Evolutionary conservation across 2,113 vertebrate genomes (phyloP), one percentile per base, ranked within the genome.

Genomic region (Microcebus jonahi): DNA sequence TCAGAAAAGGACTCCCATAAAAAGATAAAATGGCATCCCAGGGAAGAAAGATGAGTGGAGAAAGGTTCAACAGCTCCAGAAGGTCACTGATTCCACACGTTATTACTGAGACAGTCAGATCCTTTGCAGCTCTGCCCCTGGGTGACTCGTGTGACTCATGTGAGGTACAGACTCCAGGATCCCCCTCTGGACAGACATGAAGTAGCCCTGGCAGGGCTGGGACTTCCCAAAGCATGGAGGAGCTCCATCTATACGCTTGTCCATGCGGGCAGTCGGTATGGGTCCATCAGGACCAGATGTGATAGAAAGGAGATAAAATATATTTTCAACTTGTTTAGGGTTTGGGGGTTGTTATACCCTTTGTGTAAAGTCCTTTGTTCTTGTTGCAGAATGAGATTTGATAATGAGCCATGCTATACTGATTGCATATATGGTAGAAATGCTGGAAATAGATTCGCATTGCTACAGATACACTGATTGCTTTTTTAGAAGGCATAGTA

Each of bases 341-440:
- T 50, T 80, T 80, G 17, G 31, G 31, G 5, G 6, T 61, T 81
- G 36, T 48, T 25, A 21, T 63, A 36, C 1, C 29, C 31, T 75
- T 71, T 90, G 14, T 39, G 0, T 88, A 48, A 90, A 15, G 63
- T 5, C n/a, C 31, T 48, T 84, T 80, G 7, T 61, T 95, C 59
- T 91, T 77, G 34, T 87, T 76, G 21, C 23, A 59, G 39, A 31
- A 36, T 4, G 65, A 20, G n/a, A 27, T 21, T 65, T 57, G 27
- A 27, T 61, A 88, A 50, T 48, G 68, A 88, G 1, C 45, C 31
- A 55, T 82, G 29, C 45, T 57, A 15, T 57, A 8, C n/a, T 88
- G 50, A 88, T 70, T 70, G 15, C 48, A 39, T 84, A 57, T 70
- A 50, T 83, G 71, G 10, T 94, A 91, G 34, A 88, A 91, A 81